Evolutionary conservation across 2,888 invertebrate genomes (phyloP).

Genomic region (Drosophila mimica): DNA sequence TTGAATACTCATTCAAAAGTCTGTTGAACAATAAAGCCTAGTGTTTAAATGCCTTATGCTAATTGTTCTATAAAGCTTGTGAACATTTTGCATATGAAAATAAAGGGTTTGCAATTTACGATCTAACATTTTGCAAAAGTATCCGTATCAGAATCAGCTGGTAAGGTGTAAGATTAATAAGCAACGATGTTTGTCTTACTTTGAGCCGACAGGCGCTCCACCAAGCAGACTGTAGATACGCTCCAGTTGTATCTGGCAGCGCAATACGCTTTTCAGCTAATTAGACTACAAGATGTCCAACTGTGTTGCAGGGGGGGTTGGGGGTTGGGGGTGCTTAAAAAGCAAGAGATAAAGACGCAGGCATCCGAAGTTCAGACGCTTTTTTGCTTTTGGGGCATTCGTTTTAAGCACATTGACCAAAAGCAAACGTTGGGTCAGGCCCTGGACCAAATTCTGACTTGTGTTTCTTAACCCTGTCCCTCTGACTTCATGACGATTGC

Average conservation of each 20-base stretch:
- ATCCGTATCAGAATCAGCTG: conserved; percentile 20
- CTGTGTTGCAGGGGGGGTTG: background rate
- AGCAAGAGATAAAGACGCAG: conserved; percentile 25
- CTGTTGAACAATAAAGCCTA: conserved; percentile 52
- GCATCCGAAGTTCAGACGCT: conserved; percentile 66
- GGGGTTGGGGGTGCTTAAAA: conserved; percentile 7
- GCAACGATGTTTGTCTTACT: conserved; percentile 58
- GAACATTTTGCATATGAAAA: conserved; percentile 55
- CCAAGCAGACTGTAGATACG: background rate
- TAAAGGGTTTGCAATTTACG: conserved; percentile 20
- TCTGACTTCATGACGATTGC: conserved; percentile 64
- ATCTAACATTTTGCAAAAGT: conserved; percentile 1
- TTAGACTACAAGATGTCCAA: conserved; percentile 66
- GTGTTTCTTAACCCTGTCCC: conserved; percentile 11
- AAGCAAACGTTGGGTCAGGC: conserved; percentile 69
- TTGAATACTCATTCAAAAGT: conserved; percentile 41
- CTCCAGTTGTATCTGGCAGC: conserved; percentile 35
- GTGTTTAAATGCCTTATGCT: conserved; percentile 53
- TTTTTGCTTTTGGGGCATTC: conserved; percentile 70
- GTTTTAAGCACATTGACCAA: conserved; percentile 74
- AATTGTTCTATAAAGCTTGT: conserved; percentile 58
- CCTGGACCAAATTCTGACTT: conserved; percentile 26
- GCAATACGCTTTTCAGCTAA: conserved; percentile 71
- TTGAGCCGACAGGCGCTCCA: conserved; percentile 28
- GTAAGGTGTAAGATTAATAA: conserved; percentile 60